Conservation (phyloP, 2,797 vertebrate species). For the Megalops cyprinoides region DNA sequence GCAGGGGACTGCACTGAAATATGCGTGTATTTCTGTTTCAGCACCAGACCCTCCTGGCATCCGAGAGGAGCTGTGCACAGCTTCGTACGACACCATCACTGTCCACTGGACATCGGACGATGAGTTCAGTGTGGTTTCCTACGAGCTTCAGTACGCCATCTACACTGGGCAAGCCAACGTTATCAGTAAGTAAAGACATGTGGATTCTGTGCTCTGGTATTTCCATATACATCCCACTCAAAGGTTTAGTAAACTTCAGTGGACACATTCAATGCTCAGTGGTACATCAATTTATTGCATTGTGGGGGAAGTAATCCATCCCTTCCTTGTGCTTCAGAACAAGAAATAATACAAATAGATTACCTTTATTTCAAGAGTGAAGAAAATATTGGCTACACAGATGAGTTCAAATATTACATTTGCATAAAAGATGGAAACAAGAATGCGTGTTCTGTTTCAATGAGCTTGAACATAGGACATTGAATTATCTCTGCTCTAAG, state of each 20-base stretch:
- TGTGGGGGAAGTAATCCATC: neutral
- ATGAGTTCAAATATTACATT: neutral
- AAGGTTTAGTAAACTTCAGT: neutral
- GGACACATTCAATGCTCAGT: neutral
- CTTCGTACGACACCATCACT: conserved; percentile 96
- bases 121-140: conserved; percentile 95
- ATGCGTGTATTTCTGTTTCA: conserved; percentile 60
- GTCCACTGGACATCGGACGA: conserved; percentile 98
- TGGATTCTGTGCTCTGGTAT: neutral
- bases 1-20: conserved; percentile 27
- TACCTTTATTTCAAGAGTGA: neutral
- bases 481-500: conserved; percentile 25
- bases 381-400: neutral
- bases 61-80: conserved; percentile 96
- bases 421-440: neutral
- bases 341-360: neutral
- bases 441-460: neutral
- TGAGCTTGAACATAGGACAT: conserved; percentile 1
- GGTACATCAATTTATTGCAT: neutral
- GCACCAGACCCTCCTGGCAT: conserved; percentile 92
- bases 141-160: conserved; percentile 96
- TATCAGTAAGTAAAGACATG: conserved; percentile 85
- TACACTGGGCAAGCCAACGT: conserved; percentile 95
- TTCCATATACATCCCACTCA: neutral
- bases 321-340: neutral